Percentiles rank a stretch among this genome's conserved stretches.
Evolutionary conservation across 2,888 invertebrate species (phyloP).

Genomic region (Cheilosia grossa): DNA sequence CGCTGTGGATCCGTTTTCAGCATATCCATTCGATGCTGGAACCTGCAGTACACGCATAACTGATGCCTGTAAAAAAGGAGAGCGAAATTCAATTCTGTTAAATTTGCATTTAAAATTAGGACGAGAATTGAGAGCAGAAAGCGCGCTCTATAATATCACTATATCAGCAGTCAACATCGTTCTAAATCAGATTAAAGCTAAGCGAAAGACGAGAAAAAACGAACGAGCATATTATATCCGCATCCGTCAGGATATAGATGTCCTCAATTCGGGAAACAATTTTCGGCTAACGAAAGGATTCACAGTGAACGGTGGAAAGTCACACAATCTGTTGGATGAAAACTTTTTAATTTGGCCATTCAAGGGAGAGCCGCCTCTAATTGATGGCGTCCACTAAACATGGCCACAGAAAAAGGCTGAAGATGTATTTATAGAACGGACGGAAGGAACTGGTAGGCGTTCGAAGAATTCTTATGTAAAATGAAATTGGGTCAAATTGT

Average conservation of each 20-base stretch:
- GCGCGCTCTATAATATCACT: no score
- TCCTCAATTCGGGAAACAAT: conserved; percentile 43
- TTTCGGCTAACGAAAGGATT: conserved; percentile 26
- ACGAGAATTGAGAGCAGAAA: conserved; percentile 32
- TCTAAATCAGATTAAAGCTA: conserved; percentile 41
- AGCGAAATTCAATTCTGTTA: conserved; percentile 32
- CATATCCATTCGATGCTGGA: conserved; percentile 68
- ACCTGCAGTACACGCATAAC: conserved; percentile 71
- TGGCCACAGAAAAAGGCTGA: neutral
- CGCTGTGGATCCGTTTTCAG: conserved; percentile 53
- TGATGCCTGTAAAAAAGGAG: conserved; percentile 51
- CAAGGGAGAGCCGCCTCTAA: conserved; percentile 16
- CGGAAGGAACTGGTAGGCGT: conserved; percentile 45
- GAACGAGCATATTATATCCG: conserved; percentile 11
- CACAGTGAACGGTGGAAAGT: conserved; percentile 19
- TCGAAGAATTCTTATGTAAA: conserved; percentile 40
- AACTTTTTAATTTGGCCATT: conserved; percentile 49
- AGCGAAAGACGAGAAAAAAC: conserved; percentile 12
- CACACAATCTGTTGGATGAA: conserved; percentile 9
- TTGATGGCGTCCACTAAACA: conserved; percentile 24
- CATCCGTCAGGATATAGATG: conserved; percentile 49
- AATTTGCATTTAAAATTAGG: conserved; percentile 56
- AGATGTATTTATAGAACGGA: conserved; percentile 23
- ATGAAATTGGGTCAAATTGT: conserved; percentile 54
- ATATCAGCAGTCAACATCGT: conserved; percentile 34